Conservation (phyloP, 2,113 vertebrate genomes). For the Sylvietta virens region DNA sequence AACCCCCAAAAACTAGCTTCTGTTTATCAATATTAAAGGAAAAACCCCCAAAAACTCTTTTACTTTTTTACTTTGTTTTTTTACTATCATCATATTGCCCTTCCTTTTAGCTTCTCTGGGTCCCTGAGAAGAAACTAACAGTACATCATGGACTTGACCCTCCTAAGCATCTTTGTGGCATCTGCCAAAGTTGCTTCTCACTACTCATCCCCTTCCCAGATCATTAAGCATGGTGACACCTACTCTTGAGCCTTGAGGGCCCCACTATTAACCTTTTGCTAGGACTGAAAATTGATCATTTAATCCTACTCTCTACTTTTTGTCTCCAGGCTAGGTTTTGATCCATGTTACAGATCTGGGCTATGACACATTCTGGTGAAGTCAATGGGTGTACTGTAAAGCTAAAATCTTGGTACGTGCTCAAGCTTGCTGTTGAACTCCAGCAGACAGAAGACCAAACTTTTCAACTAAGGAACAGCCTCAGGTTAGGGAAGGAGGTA, state of each 20-base stretch:
- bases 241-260: not conserved
- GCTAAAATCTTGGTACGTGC: not conserved
- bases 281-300: not conserved
- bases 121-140: not conserved
- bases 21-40: not conserved
- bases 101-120: not conserved
- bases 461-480: not conserved
- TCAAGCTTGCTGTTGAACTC: not conserved
- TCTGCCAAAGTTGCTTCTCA: not conserved
- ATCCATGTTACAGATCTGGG: not conserved
- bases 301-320: not conserved
- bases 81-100: not conserved
- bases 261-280: not conserved
- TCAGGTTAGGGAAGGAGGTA: not conserved
- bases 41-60: not conserved
- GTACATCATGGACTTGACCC: not conserved
- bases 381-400: not conserved
- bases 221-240: not conserved
- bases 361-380: not conserved
- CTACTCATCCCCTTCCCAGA: not conserved
- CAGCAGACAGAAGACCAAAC: not conserved
- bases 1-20: not conserved
- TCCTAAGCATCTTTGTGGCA: not conserved
- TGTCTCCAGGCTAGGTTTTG: not conserved
- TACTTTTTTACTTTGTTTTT: not conserved